phyloP scores from a whole-genome alignment of 1,140 invertebrate species.

The Lamellibrachia luymesi region DNA sequence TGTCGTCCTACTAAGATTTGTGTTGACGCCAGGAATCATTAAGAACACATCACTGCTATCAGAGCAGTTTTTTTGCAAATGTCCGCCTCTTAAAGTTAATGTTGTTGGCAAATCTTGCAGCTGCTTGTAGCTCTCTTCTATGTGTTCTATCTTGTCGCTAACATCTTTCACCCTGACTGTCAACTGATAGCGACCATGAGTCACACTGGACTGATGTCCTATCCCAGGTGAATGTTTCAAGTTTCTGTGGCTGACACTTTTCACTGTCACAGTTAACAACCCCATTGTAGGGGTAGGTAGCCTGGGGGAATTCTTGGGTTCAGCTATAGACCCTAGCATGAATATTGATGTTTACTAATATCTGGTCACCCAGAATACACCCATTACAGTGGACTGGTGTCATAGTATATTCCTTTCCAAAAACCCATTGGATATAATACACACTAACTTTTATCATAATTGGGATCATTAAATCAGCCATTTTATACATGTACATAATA shows the following conservation, averaged over 20 bases:
- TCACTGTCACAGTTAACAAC: too few relatives aligned
- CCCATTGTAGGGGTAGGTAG: background rate
- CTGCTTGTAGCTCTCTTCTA: background rate
- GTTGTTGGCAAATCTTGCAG: background rate
- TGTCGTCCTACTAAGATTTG: background rate
- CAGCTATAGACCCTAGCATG: background rate
- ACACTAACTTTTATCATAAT: background rate
- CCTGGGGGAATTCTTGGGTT: background rate
- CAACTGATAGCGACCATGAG: background rate
- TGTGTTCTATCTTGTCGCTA: background rate
- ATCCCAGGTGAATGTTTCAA: background rate
- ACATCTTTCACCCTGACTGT: background rate
- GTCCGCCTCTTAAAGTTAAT: background rate
- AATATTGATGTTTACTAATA: background rate
- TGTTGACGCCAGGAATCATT: background rate
- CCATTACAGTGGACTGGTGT: background rate
- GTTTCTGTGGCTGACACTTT: background rate
- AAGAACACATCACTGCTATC: background rate
- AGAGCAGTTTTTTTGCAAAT: background rate
- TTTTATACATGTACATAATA: background rate
- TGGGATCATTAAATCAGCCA: background rate
- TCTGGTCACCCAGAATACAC: background rate
- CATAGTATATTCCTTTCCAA: background rate
- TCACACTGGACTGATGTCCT: background rate
- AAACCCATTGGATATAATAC: background rate